Conservation (phyloP, 2,797 vertebrate species). For the Pteropus rufus region DNA sequence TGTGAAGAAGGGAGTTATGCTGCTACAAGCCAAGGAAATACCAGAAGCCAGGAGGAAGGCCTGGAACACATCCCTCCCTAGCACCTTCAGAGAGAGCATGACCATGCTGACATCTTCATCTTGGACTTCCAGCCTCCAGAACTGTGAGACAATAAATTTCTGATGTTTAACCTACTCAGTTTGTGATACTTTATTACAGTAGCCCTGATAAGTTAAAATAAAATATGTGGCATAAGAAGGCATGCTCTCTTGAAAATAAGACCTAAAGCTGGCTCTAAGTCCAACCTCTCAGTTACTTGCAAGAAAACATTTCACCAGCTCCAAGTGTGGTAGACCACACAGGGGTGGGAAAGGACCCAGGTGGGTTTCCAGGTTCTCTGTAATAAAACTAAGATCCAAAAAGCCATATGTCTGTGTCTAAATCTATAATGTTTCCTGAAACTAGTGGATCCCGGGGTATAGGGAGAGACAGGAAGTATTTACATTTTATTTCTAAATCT, state of each 20-base stretch:
- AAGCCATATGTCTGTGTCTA: not conserved
- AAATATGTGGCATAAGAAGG: not conserved
- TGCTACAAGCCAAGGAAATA: not conserved
- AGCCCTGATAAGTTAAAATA: not conserved
- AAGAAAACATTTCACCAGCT: not conserved
- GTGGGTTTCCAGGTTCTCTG: not conserved
- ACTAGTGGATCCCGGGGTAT: not conserved
- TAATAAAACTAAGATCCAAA: not conserved
- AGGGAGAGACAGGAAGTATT: not conserved
- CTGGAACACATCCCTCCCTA: accelerated
- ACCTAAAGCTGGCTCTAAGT: not conserved
- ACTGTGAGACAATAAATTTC: not conserved
- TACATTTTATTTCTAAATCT: slow-evolving; percentile 3
- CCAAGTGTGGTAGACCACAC: not conserved
- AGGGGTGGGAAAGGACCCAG: not conserved
- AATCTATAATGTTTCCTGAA: not conserved
- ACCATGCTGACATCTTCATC: not conserved
- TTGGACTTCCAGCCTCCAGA: not conserved
- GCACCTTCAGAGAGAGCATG: not conserved
- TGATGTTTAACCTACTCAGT: not conserved
- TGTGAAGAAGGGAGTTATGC: not conserved
- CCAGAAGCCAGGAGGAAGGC: not conserved
- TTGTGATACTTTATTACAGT: not conserved
- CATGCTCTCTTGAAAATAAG: not conserved
- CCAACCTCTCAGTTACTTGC: not conserved